Base-by-base conservation (phyloP, 2,797 vertebrate species). In the Sciaenops ocellatus region DNA sequence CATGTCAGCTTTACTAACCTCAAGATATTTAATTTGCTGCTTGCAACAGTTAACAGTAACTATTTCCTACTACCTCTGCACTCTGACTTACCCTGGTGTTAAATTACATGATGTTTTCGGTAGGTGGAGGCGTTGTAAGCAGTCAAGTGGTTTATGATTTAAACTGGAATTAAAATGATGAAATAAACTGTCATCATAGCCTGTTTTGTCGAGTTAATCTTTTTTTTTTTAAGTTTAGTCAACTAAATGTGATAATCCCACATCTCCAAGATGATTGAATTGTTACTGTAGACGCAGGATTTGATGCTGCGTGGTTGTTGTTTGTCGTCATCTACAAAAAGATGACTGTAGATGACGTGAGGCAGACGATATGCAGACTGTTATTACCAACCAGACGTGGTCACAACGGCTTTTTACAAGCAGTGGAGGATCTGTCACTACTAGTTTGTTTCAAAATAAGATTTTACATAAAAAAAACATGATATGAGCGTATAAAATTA, bases 61-160 rank as follows among this genome's bases (percentile, higher is more conserved):
- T 72, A 17, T 70, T 75, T 71, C 70, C 52, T 16, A 59, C 90
- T 89, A 85, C 79, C 75, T 89, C 80, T 88, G 62, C 66, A 59
- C 57, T n/a, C 42, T 73, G 59, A 66, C 69, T 7, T 3, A 61
- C 47, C 51, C 57, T 56, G 18, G 12, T 20, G 26, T 63, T 63
- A 4, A 46, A 38, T 6, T 44, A 3, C 44, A 44, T 5, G 1
- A 41, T 0, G 0, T 55, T 51, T 70, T 68, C 51, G 61, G 51
- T 42, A 28, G 28, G 8, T 22, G 51, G 38, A 22, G 34, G 10
- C n/a, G 62, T 18, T 66, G 22, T 60, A 46, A 44, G 2, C 9
- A 54, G 17, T 60, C 17, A 59, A 50, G 6, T 50, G 18, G 9
- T 46, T 59, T 26, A 55, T 56, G 9, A 20, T 69, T 63, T 18